Conservation (phyloP, 1,140 invertebrate genomes). For the Aricia agestis region DNA sequence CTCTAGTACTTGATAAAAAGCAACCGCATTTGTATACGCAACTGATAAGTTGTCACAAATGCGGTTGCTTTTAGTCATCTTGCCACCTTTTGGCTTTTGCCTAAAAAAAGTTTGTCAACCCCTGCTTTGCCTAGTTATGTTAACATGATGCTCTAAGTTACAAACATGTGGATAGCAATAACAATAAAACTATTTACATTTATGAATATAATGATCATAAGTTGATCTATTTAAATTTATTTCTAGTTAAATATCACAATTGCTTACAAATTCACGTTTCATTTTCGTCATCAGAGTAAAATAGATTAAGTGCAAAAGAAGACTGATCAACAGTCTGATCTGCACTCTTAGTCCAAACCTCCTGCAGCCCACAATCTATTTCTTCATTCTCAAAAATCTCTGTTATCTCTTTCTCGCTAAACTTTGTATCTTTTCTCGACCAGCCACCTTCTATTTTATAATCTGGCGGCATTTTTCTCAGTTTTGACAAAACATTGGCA, state of each 20-base stretch:
- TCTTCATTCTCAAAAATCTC: slow-evolving; percentile 51
- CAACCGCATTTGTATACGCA: no score
- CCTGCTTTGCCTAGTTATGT: no score
- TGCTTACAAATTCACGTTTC: background rate
- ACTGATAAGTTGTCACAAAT: no score
- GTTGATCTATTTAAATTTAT: background rate
- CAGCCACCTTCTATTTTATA: slow-evolving; percentile 33
- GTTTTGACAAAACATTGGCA: slow-evolving; percentile 40
- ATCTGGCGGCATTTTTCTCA: slow-evolving; percentile 47
- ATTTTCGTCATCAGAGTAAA: slow-evolving; percentile 33
- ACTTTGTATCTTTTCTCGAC: slow-evolving; percentile 29
- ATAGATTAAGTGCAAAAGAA: slow-evolving; percentile 33
- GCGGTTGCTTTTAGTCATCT: no score
- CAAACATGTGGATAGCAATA: no score
- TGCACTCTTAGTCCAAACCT: slow-evolving; percentile 42
- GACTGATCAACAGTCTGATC: slow-evolving; percentile 32
- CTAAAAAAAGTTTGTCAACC: no score
- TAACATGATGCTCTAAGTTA: no score
- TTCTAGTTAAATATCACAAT: slow-evolving; percentile 5
- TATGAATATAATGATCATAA: no score
- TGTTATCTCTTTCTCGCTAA: slow-evolving; percentile 46
- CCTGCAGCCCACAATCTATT: slow-evolving; percentile 46
- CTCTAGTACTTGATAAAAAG: no score
- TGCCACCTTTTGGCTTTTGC: no score
- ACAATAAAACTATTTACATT: no score